Evolutionary conservation across 2,113 vertebrate genomes (phyloP).

Genomic region (Cyanistes caeruleus): DNA sequence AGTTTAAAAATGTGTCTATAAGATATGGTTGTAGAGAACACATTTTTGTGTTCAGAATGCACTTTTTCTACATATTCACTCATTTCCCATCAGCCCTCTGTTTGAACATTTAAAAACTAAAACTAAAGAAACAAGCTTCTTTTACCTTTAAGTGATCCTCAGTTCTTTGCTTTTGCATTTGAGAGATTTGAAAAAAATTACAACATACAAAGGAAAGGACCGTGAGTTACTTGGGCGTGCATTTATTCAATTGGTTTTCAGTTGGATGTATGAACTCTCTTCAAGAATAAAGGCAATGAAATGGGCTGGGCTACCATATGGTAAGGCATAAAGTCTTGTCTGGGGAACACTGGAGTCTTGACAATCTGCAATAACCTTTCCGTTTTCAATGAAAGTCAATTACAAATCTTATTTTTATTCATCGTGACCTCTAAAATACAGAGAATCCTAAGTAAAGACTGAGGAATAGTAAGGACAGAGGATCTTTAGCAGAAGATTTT

Average conservation of each 20-base stretch:
- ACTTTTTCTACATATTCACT: not conserved
- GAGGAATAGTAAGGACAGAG: not conserved
- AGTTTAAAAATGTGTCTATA: not conserved
- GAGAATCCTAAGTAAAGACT: not conserved
- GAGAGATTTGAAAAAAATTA: not conserved
- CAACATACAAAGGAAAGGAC: not conserved
- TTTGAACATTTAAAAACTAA: not conserved
- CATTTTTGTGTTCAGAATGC: not conserved
- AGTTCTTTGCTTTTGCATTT: not conserved
- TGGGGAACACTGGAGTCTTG: not conserved
- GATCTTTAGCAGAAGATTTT: not conserved
- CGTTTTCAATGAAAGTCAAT: slow-evolving; percentile 22
- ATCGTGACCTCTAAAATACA: not conserved
- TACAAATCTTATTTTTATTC: slow-evolving; percentile 1
- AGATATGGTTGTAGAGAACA: not conserved
- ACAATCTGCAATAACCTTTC: slow-evolving; percentile 4
- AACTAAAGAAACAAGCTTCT: not conserved
- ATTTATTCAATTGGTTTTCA: slow-evolving; percentile 8
- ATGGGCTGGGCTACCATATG: not conserved
- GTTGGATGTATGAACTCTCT: not conserved
- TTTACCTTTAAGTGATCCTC: not conserved
- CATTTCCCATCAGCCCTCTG: fast-evolving
- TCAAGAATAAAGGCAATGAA: slow-evolving; percentile 3
- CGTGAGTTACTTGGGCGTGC: not conserved
- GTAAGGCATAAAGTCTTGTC: not conserved